These are phyloP conservation scores for Campylomormyrus tamandua DNA, from an alignment of 2,113 vertebrate genomes.

Conservation along the genomic window DNA sequence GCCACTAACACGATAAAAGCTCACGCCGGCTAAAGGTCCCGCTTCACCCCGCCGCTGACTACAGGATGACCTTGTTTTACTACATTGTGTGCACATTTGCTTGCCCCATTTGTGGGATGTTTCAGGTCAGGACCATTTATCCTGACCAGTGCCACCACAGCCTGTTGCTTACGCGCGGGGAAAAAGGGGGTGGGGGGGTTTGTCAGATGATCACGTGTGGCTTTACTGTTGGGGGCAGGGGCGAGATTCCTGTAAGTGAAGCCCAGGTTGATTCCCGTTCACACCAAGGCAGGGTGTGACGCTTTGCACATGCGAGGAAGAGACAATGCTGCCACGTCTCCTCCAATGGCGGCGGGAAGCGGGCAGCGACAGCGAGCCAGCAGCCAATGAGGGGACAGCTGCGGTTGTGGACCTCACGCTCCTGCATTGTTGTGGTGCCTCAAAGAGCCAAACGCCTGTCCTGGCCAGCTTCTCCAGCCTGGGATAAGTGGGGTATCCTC, in stretches of 20 bases:
- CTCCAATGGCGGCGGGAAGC: background rate
- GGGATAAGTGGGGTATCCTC: background rate
- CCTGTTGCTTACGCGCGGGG: background rate
- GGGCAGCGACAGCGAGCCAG: background rate
- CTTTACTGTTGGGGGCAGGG: background rate
- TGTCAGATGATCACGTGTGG: background rate
- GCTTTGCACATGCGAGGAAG: background rate
- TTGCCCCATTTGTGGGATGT: background rate
- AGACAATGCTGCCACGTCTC: background rate
- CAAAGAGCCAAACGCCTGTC: background rate
- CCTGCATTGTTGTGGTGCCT: background rate
- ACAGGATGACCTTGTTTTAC: background rate
- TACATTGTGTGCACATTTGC: background rate
- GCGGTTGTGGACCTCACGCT: background rate
- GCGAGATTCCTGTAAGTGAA: background rate
- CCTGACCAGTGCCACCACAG: background rate
- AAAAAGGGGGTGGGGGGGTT: background rate
- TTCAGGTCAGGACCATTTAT: background rate
- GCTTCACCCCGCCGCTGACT: background rate
- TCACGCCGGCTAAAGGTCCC: background rate
- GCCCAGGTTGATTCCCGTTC: background rate
- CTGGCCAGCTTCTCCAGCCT: background rate
- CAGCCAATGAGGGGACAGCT: background rate
- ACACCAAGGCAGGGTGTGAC: background rate
- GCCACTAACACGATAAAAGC: constrained; percentile 4